phyloP scores from a whole-genome alignment of 2,797 vertebrate species.

The Ficedula albicollis region DNA sequence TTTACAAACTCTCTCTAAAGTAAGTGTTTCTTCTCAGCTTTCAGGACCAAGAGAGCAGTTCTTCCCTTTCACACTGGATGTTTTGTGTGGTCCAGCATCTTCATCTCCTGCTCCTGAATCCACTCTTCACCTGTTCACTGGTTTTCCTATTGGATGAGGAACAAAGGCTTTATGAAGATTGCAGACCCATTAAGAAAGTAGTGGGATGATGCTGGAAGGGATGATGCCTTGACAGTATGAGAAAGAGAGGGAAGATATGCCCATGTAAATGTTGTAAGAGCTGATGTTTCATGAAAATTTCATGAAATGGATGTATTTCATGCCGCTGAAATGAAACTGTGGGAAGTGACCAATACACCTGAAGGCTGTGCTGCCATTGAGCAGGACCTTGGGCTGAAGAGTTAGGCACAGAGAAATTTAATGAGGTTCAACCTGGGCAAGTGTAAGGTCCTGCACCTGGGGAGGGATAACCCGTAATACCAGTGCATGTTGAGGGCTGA shows the following conservation, averaged over 20 bases:
- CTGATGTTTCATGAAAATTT: neutral
- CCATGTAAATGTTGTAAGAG: neutral
- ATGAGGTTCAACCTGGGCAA: neutral
- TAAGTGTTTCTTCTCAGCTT: neutral
- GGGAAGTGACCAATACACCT: neutral
- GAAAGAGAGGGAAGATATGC: neutral
- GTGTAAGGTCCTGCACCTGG: too few species aligned
- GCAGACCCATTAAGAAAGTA: neutral
- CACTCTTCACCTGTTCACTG: neutral
- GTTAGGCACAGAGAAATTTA: neutral
- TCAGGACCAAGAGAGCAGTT: neutral
- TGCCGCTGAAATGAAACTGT: neutral
- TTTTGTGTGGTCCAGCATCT: neutral
- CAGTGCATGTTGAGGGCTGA: neutral
- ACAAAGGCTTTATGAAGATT: neutral
- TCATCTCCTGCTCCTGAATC: neutral
- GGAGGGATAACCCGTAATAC: neutral
- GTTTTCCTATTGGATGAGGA: neutral
- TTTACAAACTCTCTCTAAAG: neutral
- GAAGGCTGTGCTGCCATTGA: neutral
- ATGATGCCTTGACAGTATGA: neutral
- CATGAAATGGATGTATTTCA: neutral
- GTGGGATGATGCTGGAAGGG: neutral
- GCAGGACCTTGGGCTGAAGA: neutral
- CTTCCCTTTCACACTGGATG: neutral